A percentile compares a stretch with the other conserved stretches of the same genome.
These are phyloP conservation scores for Protodeltote pygarga DNA, from an alignment of 2,888 invertebrate genomes.

Conservation along the genomic window DNA sequence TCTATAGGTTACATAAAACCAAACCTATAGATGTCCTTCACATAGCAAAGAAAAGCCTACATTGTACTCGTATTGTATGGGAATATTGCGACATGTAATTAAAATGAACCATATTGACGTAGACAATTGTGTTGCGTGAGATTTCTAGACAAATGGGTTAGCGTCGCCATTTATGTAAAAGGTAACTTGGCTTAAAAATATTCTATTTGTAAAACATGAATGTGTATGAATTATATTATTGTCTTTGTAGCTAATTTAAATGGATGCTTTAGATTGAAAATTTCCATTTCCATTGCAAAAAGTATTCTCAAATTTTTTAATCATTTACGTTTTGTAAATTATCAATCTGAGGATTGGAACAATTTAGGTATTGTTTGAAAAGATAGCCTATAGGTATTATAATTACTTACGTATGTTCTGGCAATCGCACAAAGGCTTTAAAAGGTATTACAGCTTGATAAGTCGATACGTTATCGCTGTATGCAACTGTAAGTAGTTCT, in stretches of 20 bases:
- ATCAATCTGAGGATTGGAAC: no score
- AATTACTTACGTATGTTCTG: conserved; percentile 4
- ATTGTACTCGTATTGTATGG: conserved; percentile 53
- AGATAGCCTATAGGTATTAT: no score
- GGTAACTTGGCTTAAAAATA: conserved; percentile 5
- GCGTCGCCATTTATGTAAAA: conserved; percentile 13
- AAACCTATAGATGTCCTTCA: conserved; percentile 49
- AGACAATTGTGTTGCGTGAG: conserved; percentile 40
- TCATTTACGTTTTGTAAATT: no score
- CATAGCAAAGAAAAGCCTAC: conserved; percentile 57
- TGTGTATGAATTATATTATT: no score
- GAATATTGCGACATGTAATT: conserved; percentile 60
- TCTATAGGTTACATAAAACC: conserved; percentile 10
- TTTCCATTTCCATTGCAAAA: not conserved
- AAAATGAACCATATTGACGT: conserved; percentile 40
- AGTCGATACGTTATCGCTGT: conserved; percentile 28
- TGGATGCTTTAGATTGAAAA: not conserved
- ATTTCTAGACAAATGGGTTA: conserved; percentile 45
- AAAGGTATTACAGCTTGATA: conserved; percentile 14
- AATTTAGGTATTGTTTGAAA: conserved; percentile 21
- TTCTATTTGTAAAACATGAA: no score
- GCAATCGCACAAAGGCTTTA: conserved; percentile 8
- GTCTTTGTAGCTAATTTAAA: no score
- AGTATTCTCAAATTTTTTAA: no score
- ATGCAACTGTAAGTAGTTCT: conserved; percentile 25